phyloP scores from a whole-genome alignment of 64 coral and sea anemone species.

The Porites lutea region DNA sequence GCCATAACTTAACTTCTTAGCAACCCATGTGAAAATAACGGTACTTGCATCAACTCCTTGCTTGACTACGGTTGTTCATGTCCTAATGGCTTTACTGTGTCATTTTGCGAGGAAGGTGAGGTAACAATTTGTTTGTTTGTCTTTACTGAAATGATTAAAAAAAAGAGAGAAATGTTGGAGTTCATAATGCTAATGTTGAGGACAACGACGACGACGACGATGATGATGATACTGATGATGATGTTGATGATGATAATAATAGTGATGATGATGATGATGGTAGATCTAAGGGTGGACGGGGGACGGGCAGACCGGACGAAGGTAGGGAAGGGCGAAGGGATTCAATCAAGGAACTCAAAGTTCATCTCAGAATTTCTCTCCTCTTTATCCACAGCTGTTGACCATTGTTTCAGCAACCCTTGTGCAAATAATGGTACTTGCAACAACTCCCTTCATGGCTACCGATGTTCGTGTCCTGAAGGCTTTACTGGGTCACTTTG shows the following conservation, averaged over 20 bases:
- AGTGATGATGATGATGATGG: too few relatives aligned
- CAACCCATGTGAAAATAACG: conserved; percentile 16
- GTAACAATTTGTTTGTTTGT: background rate
- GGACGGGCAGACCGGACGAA: too few relatives aligned
- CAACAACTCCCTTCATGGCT: background rate
- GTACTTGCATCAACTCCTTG: conserved; percentile 1
- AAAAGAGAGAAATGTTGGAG: too few relatives aligned
- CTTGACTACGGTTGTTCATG: background rate
- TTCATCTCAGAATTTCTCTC: too few relatives aligned
- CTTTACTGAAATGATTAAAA: background rate
- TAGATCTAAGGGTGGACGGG: too few relatives aligned
- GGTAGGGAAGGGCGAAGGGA: too few relatives aligned
- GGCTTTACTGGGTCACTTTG: background rate
- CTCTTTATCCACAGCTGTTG: conserved; percentile 3
- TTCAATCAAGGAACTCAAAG: too few relatives aligned
- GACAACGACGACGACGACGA: too few relatives aligned
- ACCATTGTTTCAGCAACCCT: conserved; percentile 9
- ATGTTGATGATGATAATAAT: too few relatives aligned
- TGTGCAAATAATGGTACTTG: conserved; percentile 30
- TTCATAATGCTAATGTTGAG: too few relatives aligned
- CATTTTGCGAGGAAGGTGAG: conserved; percentile 10
- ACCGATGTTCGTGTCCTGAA: background rate
- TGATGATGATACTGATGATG: too few relatives aligned
- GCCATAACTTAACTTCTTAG: background rate
- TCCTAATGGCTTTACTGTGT: background rate